Base-by-base conservation (phyloP, 2,113 vertebrate genomes). In the Trogon melanurus region DNA sequence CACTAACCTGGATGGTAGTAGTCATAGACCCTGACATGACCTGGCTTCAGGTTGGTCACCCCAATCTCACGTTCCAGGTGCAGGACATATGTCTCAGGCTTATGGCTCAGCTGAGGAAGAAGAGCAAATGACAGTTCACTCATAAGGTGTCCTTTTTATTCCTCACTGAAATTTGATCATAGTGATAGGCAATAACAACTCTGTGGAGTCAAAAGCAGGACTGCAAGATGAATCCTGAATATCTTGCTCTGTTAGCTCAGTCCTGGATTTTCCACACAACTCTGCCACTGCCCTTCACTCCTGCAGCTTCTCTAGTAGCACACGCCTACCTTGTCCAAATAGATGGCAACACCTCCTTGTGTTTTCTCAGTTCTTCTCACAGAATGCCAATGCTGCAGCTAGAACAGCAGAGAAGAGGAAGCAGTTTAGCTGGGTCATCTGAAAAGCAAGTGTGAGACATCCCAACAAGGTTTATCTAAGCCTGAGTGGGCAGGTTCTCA, bases 1-100 rank as follows among this genome's bases (percentile, higher is more conserved):
- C 38, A 36, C 98, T 95, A 92, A 99, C 99, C 98, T 80, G 98
- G 98, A 79, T 98, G 96, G 96, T 99, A 99, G 96, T 99, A 99
- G 75, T 99, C 98, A 8, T 98, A 99, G 85, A 99, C 97, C 87
- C 94, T 98, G 79, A 99, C 96, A 67, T 98, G 95, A 14, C 98
- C 98, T 61, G 98, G 98, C 87, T 98, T 98, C 94, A 99, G 97
- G 76, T 98, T 99, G 62, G 95, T 97, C 83, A 99, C 98, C 1
- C 83, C 83, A 29, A 97, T 45, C 8, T 98, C 97, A 93, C 98
- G 97, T 83, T 93, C 95, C 20, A 99, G 88, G 9, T 94, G 97
- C 89, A 99, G 89, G 6, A 94, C 66, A 7, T 95, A 98, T 1
- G 89, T 97, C 80, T 97, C 97, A 54, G 93, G 92, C 29, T 76